phyloP scores from a whole-genome alignment of 1,140 invertebrate genomes.

The Drosophila sturtevanti region DNA sequence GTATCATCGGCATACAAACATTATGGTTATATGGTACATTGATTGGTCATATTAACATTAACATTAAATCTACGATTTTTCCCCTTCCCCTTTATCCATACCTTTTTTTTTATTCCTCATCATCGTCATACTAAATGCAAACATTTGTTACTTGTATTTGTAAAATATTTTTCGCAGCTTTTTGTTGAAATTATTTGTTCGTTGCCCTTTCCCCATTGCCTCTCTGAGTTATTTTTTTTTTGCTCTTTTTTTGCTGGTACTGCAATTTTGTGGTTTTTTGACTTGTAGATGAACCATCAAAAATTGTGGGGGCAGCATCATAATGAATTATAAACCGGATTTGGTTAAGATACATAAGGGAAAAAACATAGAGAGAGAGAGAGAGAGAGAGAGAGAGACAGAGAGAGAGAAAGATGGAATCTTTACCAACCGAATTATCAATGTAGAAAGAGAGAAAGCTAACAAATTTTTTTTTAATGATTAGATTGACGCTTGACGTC shows the following conservation, averaged over 20 bases:
- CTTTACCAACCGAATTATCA: no score
- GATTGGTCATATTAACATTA: conserved; percentile 23
- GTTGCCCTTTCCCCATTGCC: background rate
- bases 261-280: conserved; percentile 4
- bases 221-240: no score
- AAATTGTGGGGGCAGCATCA: conserved; percentile 5
- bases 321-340: conserved; percentile 5
- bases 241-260: background rate
- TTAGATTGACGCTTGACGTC: background rate
- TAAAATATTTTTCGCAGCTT: conserved; percentile 9
- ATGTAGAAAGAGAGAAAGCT: background rate
- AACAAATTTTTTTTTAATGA: background rate
- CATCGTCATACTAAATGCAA: conserved; percentile 36
- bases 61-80: background rate
- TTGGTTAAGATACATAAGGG: background rate
- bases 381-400: background rate
- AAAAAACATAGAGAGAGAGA: background rate
- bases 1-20: conserved; percentile 30
- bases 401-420: background rate
- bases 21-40: background rate
- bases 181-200: conserved; percentile 3
- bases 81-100: background rate
- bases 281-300: conserved; percentile 6
- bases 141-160: conserved; percentile 39
- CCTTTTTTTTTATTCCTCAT: background rate